Base-by-base conservation (phyloP, 2,797 vertebrate species). In the Molossus alvarezi region DNA sequence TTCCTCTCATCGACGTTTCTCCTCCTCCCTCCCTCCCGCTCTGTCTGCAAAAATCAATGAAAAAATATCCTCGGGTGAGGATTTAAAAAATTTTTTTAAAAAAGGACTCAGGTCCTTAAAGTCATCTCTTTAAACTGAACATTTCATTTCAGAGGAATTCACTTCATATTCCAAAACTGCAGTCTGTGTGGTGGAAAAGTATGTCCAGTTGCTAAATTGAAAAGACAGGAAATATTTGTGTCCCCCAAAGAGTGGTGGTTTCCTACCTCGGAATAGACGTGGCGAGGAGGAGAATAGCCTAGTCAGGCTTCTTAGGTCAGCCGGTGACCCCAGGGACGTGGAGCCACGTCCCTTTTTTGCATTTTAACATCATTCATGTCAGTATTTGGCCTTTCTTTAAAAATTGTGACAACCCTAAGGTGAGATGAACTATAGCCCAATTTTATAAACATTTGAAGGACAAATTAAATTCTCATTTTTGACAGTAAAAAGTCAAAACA, bases 81-180 rank as follows among this genome's bases (percentile, higher is more conserved):
- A 45, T 45, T 45, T 45, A 45, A 45, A 45, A 45, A 45, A 3
- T 45, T 45, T 45, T 45, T 45, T 45, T 45, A 45, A 65, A 65
- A 67, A 67, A 17, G 33, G 17, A 67, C 33, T 18, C 65, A 29
- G 51, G 23, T 37, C 48, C 79, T 71, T 55, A 65, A 41, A 48
- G 71, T 79, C 62, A n/a, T 69, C 65, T 67, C 71, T 57, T 80
- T 45, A 65, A 87, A 89, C 67, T 12, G 23, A 87, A 7, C 45
- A n/a, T 51, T 58, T 92, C 45, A 21, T 88, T 94, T 79, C 88
- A 51, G 93, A 92, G 57, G 87, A 90, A 88, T 88, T 80, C 9
- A 62, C 64, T 84, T 80, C 23, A 13, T 62, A 77, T 94, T 76
- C 73, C 69, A 29, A 58, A 67, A 48, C 72, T 67, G 27, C 67